Evolutionary conservation across 2,797 vertebrate genomes (phyloP).

Genomic region (Lacerta bilineata): DNA sequence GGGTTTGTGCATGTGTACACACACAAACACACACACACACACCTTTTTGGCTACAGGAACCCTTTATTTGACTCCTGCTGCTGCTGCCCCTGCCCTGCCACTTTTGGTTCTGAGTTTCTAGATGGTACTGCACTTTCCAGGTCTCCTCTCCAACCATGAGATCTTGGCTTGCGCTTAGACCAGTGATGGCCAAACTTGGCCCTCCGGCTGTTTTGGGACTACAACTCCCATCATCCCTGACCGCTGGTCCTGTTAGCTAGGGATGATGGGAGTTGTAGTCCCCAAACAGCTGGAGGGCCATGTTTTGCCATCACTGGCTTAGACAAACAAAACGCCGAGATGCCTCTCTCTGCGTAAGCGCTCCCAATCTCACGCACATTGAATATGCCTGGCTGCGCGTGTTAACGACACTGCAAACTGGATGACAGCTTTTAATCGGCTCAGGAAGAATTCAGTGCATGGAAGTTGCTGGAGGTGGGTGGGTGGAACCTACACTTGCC

Average conservation of each 20-base stretch:
- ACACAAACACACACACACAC: too few relatives aligned
- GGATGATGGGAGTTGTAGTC: too few relatives aligned
- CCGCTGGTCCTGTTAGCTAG: too few relatives aligned
- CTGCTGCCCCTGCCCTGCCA: too few relatives aligned
- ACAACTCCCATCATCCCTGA: too few relatives aligned
- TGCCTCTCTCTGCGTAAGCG: not conserved
- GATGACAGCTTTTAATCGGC: not conserved
- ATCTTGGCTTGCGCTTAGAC: not conserved
- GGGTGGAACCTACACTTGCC: not conserved
- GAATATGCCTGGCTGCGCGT: not conserved
- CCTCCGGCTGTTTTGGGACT: too few relatives aligned
- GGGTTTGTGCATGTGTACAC: too few relatives aligned
- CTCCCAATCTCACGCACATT: not conserved
- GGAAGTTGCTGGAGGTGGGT: not conserved
- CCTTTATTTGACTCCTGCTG: not conserved
- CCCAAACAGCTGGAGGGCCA: too few relatives aligned
- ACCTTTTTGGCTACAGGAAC: not conserved
- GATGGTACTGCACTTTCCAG: not conserved
- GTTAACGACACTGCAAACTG: not conserved
- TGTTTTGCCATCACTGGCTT: too few relatives aligned
- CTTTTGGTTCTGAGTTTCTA: not conserved
- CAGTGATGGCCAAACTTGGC: too few relatives aligned
- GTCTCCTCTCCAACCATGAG: not conserved
- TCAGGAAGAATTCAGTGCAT: not conserved
- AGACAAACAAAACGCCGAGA: not conserved